A percentile compares a stretch with the other conserved stretches of the same genome.
These are phyloP conservation scores for Trachymyrmex cornetzi DNA, from an alignment of 1,140 invertebrate genomes.

Conservation along the genomic window DNA sequence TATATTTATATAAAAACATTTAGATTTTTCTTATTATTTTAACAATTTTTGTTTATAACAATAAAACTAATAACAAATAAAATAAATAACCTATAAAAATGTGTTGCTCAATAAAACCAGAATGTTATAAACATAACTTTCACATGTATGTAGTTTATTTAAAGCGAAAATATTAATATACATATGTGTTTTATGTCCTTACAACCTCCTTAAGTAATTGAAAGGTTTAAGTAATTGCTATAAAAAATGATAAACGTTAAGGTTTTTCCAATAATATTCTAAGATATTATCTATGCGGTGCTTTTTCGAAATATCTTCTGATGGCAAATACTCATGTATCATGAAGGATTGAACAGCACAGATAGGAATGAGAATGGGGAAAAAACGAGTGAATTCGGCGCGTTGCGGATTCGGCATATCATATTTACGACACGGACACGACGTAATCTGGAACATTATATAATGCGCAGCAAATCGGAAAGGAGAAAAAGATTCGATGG, in stretches of 20 bases:
- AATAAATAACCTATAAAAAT: too few species aligned
- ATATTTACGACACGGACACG: conserved; percentile 27
- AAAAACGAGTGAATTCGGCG: not conserved
- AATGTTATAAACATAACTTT: too few species aligned
- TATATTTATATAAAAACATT: too few species aligned
- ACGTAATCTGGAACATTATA: conserved; percentile 47
- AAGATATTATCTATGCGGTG: too few species aligned
- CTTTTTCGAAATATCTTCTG: conserved; percentile 1
- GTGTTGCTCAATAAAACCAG: too few species aligned
- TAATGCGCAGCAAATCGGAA: conserved; percentile 44
- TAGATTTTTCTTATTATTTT: too few species aligned
- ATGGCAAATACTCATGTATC: not conserved
- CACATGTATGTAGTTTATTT: too few species aligned
- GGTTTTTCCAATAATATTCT: not conserved
- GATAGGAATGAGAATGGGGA: not conserved
- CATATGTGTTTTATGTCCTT: too few species aligned
- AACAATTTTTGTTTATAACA: too few species aligned
- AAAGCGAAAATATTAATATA: too few species aligned
- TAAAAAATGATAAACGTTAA: not conserved
- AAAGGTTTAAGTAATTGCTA: not conserved
- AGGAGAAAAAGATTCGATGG: conserved; percentile 37
- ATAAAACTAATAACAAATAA: too few species aligned
- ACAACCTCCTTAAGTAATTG: too few species aligned
- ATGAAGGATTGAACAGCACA: not conserved
- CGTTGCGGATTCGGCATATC: conserved; percentile 8